These are phyloP conservation scores for Lytechinus pictus DNA, from an alignment of 35 echinoderm and acorn worm genomes.

Conservation along the genomic window DNA sequence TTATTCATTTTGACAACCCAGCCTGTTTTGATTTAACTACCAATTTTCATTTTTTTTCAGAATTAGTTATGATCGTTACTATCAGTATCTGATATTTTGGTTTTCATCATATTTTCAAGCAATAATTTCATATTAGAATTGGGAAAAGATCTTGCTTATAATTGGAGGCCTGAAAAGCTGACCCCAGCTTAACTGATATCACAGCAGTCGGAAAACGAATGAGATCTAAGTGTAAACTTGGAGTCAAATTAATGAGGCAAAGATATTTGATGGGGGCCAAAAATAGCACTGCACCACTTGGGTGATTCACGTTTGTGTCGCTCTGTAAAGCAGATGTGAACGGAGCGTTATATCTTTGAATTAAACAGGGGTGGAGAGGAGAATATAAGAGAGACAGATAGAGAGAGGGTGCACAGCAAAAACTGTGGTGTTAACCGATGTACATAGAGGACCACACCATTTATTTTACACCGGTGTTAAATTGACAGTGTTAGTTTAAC, in stretches of 20 bases:
- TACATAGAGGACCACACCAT: no score
- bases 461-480: no score
- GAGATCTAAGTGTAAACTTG: background rate
- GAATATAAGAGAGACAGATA: no score
- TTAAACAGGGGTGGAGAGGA: background rate
- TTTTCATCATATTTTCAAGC: no score
- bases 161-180: background rate
- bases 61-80: no score
- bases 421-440: no score
- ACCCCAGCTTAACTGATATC: background rate
- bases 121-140: no score
- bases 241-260: conserved; percentile 18
- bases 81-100: no score
- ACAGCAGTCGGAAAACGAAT: background rate
- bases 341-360: background rate
- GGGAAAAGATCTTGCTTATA: background rate
- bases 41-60: no score
- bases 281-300: background rate
- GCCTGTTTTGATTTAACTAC: no score
- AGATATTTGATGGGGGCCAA: conserved; percentile 17
- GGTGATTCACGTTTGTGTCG: background rate
- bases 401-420: background rate
- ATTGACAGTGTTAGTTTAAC: no score
- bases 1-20: no score
- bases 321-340: background rate